These are phyloP conservation scores for Tachina grossa DNA, from an alignment of 2,888 invertebrate species.

Conservation along the genomic window DNA sequence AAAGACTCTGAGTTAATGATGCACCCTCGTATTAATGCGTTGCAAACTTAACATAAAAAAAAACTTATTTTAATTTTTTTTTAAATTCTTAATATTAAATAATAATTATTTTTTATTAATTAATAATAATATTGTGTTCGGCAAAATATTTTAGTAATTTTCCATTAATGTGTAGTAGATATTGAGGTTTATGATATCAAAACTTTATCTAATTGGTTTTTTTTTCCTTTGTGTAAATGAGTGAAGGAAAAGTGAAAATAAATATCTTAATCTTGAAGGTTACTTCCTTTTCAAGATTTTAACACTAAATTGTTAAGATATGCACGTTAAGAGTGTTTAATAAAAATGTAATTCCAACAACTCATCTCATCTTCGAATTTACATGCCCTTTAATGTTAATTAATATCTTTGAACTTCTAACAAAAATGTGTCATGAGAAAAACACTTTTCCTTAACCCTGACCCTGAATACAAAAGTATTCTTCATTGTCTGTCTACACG, in stretches of 20 bases:
- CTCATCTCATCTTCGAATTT: not conserved
- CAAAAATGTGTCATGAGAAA: slow-evolving; percentile 48
- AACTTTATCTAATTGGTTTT: not conserved
- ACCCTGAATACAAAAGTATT: slow-evolving; percentile 50
- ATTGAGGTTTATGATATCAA: not conserved
- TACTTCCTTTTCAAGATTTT: slow-evolving; percentile 36
- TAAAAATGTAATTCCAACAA: not conserved
- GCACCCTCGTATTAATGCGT: no score
- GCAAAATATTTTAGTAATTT: no score
- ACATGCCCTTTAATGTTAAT: slow-evolving; percentile 53
- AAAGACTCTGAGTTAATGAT: no score
- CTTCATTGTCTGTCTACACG: not conserved
- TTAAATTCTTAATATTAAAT: no score
- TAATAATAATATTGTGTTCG: no score
- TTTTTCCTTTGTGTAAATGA: not conserved
- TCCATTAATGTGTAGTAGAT: no score
- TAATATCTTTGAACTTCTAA: slow-evolving; percentile 3
- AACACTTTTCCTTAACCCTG: slow-evolving; percentile 70
- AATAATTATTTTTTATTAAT: no score
- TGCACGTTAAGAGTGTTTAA: not conserved
- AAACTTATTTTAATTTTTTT: no score
- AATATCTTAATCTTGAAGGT: slow-evolving; percentile 14
- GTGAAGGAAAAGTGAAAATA: not conserved
- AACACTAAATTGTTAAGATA: not conserved
- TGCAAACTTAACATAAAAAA: no score